Evolutionary conservation across 2,797 vertebrate genomes (phyloP), one percentile per base, ranked within the genome.

Genomic region (Otolemur crassicaudatus): DNA sequence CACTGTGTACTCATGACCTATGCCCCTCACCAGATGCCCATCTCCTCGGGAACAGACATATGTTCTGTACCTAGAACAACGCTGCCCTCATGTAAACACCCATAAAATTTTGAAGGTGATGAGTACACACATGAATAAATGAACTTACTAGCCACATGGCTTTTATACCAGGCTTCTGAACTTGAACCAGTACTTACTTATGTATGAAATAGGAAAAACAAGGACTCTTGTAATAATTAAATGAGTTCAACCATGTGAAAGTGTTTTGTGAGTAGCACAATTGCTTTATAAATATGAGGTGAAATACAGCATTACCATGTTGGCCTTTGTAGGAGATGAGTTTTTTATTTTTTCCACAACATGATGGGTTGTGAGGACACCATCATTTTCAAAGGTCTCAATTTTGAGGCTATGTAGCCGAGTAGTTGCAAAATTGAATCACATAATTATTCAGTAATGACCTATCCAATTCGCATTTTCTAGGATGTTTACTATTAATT

Each of bases 361-460:
- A 12, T 90, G 49, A 80, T 49, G 65, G 10, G 70, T 80, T 79
- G 27, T 43, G 72, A 69, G 49, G 31, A 88, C 25, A 73, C 0
- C 5, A 56, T 76, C 3, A 67, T 83, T 89, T 86, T 69, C 20
- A 83, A 87, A 92, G 16, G 4, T 56, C 34, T 83, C 16, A 73
- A 34, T 63, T 94, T 43, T 80, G 49, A 92, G 43, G 31, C 29
- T 8, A 37, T 17, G 10, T n/a, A 76, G 83, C 20, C 81, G 85
- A 80, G 16, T n/a, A 85, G 12, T 56, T 81, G 12, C 75, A 80
- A 89, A 93, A 83, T 65, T 72, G 23, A 63, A 70, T 63, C 16
- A 91, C 1, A 53, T 20, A 65, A 63, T 91, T 73, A 88, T 86
- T 79, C 29, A 88, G 65, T 37, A 94, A 91, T 27, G 7, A 93